Conservation (phyloP, 2,888 invertebrate genomes). For the Sepioteuthis lessoniana region DNA sequence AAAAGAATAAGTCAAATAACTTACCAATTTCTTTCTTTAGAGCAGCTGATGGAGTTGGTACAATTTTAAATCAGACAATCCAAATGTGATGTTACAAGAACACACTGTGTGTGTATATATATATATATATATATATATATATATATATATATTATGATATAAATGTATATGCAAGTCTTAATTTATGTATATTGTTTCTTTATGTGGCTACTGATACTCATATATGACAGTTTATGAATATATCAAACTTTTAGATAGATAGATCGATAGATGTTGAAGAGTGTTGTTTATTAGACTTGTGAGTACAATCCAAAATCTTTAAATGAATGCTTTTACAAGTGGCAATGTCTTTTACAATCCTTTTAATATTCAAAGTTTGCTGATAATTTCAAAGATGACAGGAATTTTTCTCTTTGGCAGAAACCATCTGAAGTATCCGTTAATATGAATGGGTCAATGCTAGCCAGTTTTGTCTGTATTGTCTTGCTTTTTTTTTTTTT, state of each 20-base stretch:
- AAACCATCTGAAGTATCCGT: neutral
- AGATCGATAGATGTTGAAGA: neutral
- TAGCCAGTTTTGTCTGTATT: too few species aligned
- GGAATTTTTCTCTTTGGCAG: neutral
- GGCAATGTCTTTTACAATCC: neutral
- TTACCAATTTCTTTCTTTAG: neutral
- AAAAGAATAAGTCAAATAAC: neutral
- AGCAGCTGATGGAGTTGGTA: neutral
- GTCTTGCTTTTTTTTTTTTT: neutral
- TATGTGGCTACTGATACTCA: neutral
- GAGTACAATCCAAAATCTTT: neutral
- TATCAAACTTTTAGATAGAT: neutral
- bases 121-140: neutral
- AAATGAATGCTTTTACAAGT: neutral
- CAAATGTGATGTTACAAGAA: neutral
- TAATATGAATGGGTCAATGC: neutral
- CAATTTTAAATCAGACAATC: conserved; percentile 7
- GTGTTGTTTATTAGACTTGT: neutral
- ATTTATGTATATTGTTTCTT: neutral
- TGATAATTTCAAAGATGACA: neutral
- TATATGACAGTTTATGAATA: neutral
- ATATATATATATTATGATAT: neutral
- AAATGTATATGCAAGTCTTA: neutral
- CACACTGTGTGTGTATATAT: neutral
- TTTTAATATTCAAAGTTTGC: neutral